These are phyloP conservation scores for Capromys pilorides DNA, from an alignment of 2,797 vertebrate genomes.

Conservation along the genomic window DNA sequence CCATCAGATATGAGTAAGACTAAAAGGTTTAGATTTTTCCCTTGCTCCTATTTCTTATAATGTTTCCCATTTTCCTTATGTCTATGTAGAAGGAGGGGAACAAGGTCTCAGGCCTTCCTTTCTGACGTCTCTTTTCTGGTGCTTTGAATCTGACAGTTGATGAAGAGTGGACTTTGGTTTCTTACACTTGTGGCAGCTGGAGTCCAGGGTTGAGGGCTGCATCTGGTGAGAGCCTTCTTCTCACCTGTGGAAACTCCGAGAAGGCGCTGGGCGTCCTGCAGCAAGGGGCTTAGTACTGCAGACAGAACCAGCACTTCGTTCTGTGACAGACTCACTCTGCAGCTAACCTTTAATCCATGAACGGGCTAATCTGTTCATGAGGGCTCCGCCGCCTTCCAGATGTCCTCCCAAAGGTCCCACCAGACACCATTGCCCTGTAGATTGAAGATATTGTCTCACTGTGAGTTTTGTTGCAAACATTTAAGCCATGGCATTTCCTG, in stretches of 20 bases:
- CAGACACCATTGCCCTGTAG: neutral
- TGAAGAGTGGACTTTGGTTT: neutral
- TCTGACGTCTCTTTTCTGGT: neutral
- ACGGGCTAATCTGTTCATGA: neutral
- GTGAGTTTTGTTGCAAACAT: neutral
- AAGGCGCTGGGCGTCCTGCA: neutral
- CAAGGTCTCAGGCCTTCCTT: neutral
- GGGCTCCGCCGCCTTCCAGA: too few species aligned
- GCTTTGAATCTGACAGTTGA: neutral
- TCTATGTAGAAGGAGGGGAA: neutral
- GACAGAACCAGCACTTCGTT: neutral
- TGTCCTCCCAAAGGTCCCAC: neutral
- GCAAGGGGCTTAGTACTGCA: neutral
- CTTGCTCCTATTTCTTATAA: neutral
- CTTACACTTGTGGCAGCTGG: neutral
- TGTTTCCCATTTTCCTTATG: neutral
- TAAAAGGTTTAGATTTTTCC: constrained; percentile 27
- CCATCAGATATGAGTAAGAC: neutral
- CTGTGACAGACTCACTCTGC: neutral
- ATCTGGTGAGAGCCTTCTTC: neutral
- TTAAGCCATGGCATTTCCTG: neutral
- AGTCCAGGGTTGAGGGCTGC: too few species aligned
- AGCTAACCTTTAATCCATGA: neutral
- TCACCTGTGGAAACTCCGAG: neutral
- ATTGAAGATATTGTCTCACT: neutral